phyloP scores from a whole-genome alignment of 2,888 invertebrate genomes.

The Torymus tubicola region DNA sequence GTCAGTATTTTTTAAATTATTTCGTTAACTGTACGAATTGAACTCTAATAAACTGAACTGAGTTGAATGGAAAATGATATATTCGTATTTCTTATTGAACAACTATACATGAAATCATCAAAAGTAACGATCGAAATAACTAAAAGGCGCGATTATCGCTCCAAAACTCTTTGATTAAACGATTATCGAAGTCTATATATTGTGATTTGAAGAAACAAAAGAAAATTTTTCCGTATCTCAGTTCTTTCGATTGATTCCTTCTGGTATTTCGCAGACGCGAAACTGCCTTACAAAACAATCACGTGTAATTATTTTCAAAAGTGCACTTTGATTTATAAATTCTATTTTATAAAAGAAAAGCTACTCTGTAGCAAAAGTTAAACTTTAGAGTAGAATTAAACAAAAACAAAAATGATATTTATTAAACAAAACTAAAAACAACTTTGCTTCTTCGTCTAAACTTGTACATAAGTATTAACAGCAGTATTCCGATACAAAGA shows the following conservation, averaged over 20 bases:
- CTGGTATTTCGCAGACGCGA: neutral
- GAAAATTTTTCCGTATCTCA: constrained; percentile 10
- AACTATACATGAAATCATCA: constrained; percentile 25
- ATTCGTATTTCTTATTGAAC: constrained; percentile 15
- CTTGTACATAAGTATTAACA: too few relatives aligned
- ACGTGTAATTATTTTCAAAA: constrained; percentile 31
- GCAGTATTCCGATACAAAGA: too few relatives aligned
- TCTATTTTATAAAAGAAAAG: too few relatives aligned
- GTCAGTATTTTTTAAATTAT: constrained; percentile 50
- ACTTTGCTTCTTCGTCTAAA: too few relatives aligned
- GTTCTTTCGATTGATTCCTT: constrained; percentile 8
- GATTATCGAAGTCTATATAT: constrained; percentile 5
- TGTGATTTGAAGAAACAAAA: neutral
- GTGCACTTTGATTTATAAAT: too few relatives aligned
- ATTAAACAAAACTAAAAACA: too few relatives aligned
- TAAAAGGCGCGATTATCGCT: constrained; percentile 1
- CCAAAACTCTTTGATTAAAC: constrained; percentile 26
- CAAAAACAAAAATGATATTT: too few relatives aligned
- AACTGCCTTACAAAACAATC: constrained; percentile 1
- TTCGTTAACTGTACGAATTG: constrained; percentile 30
- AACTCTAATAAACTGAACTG: constrained; percentile 42
- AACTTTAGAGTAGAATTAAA: too few relatives aligned
- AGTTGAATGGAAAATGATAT: constrained; percentile 34
- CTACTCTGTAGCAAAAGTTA: too few relatives aligned
- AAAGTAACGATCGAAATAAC: constrained; percentile 12